Percentiles rank a stretch among this genome's conserved stretches.
Conservation (phyloP, 2,797 vertebrate genomes). For the Pipistrellus nathusii region DNA sequence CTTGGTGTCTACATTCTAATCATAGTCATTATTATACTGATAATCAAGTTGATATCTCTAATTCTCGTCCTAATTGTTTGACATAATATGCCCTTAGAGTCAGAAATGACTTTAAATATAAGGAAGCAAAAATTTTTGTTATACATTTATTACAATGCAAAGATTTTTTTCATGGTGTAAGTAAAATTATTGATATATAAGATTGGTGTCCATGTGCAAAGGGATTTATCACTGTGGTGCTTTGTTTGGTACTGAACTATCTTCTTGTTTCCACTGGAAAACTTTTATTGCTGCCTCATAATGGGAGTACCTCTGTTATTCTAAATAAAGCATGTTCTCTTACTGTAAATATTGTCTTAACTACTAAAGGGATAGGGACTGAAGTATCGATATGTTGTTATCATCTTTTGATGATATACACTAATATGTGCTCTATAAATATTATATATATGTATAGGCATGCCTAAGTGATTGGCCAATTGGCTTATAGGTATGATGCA, state of each 20-base stretch:
- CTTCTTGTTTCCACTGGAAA: background rate
- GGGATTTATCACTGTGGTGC: background rate
- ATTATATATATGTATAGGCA: too few relatives aligned
- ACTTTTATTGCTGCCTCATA: background rate
- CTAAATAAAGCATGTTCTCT: background rate
- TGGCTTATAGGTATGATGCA: too few relatives aligned
- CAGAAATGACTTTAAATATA: background rate
- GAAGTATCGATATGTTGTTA: background rate
- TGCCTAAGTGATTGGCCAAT: too few relatives aligned
- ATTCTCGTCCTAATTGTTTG: background rate
- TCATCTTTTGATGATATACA: background rate
- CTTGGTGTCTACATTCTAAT: background rate
- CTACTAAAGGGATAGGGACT: background rate
- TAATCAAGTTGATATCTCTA: background rate
- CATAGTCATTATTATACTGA: background rate
- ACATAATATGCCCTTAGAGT: background rate
- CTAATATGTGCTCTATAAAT: background rate
- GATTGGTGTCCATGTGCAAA: background rate
- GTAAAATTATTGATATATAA: background rate
- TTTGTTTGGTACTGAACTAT: background rate
- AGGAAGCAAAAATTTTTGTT: background rate
- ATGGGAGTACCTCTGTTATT: background rate
- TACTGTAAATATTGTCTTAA: background rate
- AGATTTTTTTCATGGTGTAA: background rate
- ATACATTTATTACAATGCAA: background rate